Conservation (phyloP, 2,888 invertebrate species). For the Thymelicus acteon region DNA sequence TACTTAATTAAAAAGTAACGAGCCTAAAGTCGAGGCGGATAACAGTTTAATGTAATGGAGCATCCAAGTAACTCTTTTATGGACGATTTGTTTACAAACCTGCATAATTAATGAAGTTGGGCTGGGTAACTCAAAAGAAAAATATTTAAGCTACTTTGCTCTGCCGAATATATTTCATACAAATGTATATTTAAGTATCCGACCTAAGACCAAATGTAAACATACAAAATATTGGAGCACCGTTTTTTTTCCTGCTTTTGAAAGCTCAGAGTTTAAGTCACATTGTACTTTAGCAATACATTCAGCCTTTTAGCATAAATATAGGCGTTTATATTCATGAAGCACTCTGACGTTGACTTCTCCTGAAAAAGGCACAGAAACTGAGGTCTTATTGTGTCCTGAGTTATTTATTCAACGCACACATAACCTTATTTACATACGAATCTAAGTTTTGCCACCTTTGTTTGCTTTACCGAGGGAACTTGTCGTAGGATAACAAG, state of each 20-base stretch:
- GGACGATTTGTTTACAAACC: constrained; percentile 63
- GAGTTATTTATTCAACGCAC: constrained; percentile 61
- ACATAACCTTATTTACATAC: constrained; percentile 67
- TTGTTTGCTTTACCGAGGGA: constrained; percentile 60
- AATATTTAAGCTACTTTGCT: constrained; percentile 18
- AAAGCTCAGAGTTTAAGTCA: constrained; percentile 44
- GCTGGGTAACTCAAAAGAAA: constrained; percentile 30
- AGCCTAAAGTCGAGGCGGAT: constrained; percentile 69
- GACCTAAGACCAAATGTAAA: constrained; percentile 36
- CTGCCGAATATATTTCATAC: constrained; percentile 29
- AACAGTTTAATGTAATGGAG: constrained; percentile 76
- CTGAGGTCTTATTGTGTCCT: constrained; percentile 36
- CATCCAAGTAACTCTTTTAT: constrained; percentile 72
- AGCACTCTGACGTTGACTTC: constrained; percentile 46
- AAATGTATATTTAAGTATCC: constrained; percentile 22
- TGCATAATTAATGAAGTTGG: constrained; percentile 67
- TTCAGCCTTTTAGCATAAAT: constrained; percentile 45
- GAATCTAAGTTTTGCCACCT: constrained; percentile 56
- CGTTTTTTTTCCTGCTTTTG: constrained; percentile 43
- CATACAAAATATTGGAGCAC: constrained; percentile 44
- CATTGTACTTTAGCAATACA: constrained; percentile 43
- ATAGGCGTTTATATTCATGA: constrained; percentile 32
- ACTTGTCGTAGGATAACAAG: constrained; percentile 49
- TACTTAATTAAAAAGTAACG: constrained; percentile 77
- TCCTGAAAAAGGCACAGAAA: constrained; percentile 44